Base-by-base conservation (phyloP, 2,113 vertebrate species). In the Nothocercus julius region DNA sequence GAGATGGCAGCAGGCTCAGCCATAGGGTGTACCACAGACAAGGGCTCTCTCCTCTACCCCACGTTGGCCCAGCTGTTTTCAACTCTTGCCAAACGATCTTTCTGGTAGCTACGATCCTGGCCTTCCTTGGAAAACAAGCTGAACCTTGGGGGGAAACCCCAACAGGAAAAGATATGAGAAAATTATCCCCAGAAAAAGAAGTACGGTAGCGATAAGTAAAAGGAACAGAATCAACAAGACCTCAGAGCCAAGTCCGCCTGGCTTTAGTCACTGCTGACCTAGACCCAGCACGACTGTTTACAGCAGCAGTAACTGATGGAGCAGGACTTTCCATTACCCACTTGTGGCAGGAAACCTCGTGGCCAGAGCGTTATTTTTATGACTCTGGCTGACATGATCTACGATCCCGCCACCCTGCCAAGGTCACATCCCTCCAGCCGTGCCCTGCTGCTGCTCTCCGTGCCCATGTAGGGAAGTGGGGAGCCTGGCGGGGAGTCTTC, bases 191-290 rank as follows among this genome's bases (percentile, higher is more conserved):
- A 58, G 34, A 76, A 53, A 72, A 72, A 47, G 7, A 53, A 61
- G 10, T 0, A 28, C 1, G 19, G 4, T 0, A 0, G 24, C 42
- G 14, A 3, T 4, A 22, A 19, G 24, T 2, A 32, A 22, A 24
- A 66, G 19, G 13, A 62, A 27, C 4, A 30, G 44, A 13, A 5
- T 21, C 25, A 67, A 20, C 36, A 36, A 27, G 13, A 54, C 27
- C 30, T 56, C 21, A 61, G 18, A 75, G 49, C 22, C 13, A 32
- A 30, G 22, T 5, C 25, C 9, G 49, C 27, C 27, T 2, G 68
- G 20, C 66, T 24, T 11, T 5, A 11, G 21, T 10, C 30, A 17
- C 27, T 28, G 45, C 7, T 20, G 47, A 16, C 14, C 14, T 22
- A 51, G 4, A 19, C 8, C 4, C 27, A 3, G 32, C 19, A 30